phyloP scores from a whole-genome alignment of 2,113 vertebrate genomes.

The Arizona elegans region DNA sequence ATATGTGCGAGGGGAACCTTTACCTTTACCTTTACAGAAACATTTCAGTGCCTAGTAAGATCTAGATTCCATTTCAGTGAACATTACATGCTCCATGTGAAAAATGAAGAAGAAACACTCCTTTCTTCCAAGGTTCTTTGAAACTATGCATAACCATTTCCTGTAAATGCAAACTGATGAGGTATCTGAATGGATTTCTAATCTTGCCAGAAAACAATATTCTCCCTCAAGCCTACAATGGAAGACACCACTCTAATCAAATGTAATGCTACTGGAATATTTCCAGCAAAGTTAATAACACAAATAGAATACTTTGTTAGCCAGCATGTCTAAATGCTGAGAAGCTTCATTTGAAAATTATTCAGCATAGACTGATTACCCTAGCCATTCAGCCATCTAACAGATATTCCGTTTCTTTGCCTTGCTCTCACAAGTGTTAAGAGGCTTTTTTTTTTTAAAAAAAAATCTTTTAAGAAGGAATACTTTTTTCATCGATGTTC shows the following conservation, averaged over 20 bases:
- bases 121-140: slow-evolving; percentile 10
- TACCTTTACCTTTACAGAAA: too few relatives aligned
- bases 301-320: background rate
- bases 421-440: background rate
- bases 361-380: background rate
- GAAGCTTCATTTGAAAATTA: background rate
- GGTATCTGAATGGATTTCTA: slow-evolving; percentile 25
- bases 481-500: background rate
- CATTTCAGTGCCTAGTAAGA: background rate
- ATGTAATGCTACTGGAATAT: slow-evolving; percentile 1
- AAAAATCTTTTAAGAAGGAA: background rate
- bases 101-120: background rate
- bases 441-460: background rate
- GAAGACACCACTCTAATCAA: slow-evolving; percentile 11
- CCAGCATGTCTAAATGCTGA: background rate
- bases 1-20: too few relatives aligned
- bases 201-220: slow-evolving; percentile 17
- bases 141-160: slow-evolving; percentile 19
- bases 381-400: background rate
- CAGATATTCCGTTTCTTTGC: background rate
- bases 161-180: slow-evolving; percentile 27
- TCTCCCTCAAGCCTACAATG: background rate
- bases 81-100: background rate
- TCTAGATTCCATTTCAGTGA: background rate
- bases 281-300: slow-evolving; percentile 32